Base-by-base conservation (phyloP, 2,113 vertebrate species). In the Lepus europaeus region DNA sequence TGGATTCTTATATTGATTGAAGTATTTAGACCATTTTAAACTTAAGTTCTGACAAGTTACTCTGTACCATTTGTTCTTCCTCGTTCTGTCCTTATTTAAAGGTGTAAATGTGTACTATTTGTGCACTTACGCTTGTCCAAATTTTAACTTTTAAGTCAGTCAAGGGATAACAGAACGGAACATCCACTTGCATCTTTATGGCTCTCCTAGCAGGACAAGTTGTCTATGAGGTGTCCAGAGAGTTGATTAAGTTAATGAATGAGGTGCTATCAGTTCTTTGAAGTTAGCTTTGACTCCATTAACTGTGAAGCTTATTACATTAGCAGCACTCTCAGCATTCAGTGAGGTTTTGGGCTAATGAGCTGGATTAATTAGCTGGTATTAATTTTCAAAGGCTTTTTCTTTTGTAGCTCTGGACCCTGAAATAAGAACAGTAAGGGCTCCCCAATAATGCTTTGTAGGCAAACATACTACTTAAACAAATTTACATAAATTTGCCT, bases 361-460 rank as follows among this genome's bases (percentile, higher is more conserved):
- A 95, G 61, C 82, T 92, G 95, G 92, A 97, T 97, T 97, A 88
- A 95, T 97, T 95, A 92, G 81, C 83, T 93, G 12, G 3, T 39
- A 66, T 94, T 97, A 97, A 95, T 73, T 97, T 95, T 95, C 95
- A 74, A 94, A 98, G 49, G 4, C 83, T 96, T 93, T 45, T 84
- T 78, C 31, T 96, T 95, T 90, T 76, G 45, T 68, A 89, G 66
- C 33, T 59, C 66, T 70, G 78, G 73, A 4, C 77, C 36, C 77
- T n/a, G 45, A 92, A 91, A 0, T 83, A 93, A 31, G 89, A 97
- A 81, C n/a, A 79, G 13, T 23, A 49, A 73, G 56, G n/a, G 76
- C 53, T 95, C 29, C 51, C 25, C 13, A 64, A 33, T 27, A 76
- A 9, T 81, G 23, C n/a, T 33, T 93, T 86, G 76, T 61, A 97